phyloP scores from a whole-genome alignment of 2,797 vertebrate genomes.

The Gastrophryne carolinensis region DNA sequence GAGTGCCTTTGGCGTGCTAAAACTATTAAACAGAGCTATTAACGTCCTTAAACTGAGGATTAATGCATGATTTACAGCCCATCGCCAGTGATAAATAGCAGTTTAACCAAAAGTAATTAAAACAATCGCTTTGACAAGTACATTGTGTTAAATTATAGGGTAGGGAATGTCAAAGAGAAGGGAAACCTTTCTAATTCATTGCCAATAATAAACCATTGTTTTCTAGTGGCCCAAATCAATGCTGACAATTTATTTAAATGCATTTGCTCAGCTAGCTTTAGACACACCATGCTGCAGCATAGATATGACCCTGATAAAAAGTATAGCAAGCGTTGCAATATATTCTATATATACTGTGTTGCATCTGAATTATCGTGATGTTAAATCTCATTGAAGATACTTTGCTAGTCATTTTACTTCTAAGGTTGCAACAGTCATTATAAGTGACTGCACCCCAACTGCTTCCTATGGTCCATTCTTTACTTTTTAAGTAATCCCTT shows the following conservation, averaged over 20 bases:
- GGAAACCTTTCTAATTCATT: slow-evolving; percentile 23
- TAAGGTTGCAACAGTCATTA: no score
- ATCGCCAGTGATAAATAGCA: slow-evolving; percentile 25
- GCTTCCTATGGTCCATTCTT: no score
- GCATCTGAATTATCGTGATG: no score
- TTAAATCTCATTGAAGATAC: no score
- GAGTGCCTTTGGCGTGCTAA: slow-evolving; percentile 17
- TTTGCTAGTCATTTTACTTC: no score
- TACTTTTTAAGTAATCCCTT: no score
- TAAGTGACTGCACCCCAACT: no score
- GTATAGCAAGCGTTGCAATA: no score
- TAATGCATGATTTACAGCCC: slow-evolving; percentile 31
- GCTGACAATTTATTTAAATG: not conserved
- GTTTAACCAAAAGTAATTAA: slow-evolving; percentile 42
- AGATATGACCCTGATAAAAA: no score
- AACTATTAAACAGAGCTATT: slow-evolving; percentile 38
- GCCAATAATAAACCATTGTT: slow-evolving; percentile 20
- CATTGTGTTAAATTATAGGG: slow-evolving; percentile 36
- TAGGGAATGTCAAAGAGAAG: not conserved
- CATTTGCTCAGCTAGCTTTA: not conserved
- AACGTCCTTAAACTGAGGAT: slow-evolving; percentile 23
- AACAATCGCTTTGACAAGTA: slow-evolving; percentile 18
- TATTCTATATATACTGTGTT: no score
- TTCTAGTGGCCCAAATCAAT: not conserved
- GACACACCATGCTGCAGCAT: no score